phyloP scores from a whole-genome alignment of 2,113 vertebrate genomes.

The Balaenoptera acutorostrata region DNA sequence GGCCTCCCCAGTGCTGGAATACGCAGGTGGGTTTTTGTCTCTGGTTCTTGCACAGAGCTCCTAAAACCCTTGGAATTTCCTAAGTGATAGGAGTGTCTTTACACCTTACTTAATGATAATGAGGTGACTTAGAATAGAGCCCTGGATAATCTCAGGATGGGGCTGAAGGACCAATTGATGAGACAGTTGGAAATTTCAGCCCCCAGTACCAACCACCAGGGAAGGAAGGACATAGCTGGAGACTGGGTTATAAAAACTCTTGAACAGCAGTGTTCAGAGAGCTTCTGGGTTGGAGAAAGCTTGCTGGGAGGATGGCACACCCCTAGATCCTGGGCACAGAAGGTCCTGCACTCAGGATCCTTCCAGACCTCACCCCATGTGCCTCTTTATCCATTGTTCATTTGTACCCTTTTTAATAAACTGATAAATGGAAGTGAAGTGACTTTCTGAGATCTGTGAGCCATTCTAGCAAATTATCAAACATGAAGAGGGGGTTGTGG shows the following conservation, averaged over 20 bases:
- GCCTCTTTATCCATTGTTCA: not conserved
- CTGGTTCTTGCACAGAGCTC: not conserved
- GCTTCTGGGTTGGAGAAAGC: not conserved
- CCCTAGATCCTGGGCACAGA: not conserved
- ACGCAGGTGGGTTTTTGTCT: not conserved
- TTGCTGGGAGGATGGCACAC: not conserved
- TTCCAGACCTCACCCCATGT: not conserved
- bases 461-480: not conserved
- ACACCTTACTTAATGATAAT: not conserved
- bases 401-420: not conserved
- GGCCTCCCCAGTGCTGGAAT: not conserved
- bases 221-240: not conserved
- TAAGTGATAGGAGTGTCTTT: not conserved
- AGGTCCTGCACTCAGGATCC: not conserved
- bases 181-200: not conserved
- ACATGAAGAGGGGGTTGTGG: not conserved
- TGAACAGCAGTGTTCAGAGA: not conserved
- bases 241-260: not conserved
- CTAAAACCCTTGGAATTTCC: not conserved
- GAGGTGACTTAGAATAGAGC: not conserved
- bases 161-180: not conserved
- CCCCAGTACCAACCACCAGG: not conserved
- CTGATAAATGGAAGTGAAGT: not conserved
- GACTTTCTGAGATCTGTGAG: not conserved
- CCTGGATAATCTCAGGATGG: not conserved